phyloP scores from a whole-genome alignment of 2,797 vertebrate genomes.

The Micromesistius poutassou region DNA sequence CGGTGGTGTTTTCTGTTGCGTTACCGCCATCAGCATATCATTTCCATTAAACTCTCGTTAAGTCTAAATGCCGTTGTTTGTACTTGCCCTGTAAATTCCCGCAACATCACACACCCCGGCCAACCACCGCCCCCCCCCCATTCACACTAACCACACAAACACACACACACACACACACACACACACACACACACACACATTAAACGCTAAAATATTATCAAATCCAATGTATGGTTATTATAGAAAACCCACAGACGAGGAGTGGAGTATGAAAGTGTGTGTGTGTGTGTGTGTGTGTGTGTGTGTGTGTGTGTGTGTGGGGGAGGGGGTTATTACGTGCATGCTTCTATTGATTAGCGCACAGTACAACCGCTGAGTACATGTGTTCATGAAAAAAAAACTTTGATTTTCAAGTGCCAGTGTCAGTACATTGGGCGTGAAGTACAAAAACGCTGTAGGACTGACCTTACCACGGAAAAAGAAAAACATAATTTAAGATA shows the following conservation, averaged over 20 bases:
- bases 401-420: slow-evolving; percentile 15
- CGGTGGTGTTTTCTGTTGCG: slow-evolving; percentile 6
- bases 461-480: background rate
- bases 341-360: slow-evolving; percentile 26
- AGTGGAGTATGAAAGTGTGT: too few relatives aligned
- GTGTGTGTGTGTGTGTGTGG: too few relatives aligned
- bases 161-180: too few relatives aligned
- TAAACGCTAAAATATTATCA: slow-evolving; percentile 1
- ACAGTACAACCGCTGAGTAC: slow-evolving; percentile 33
- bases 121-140: too few relatives aligned
- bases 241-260: slow-evolving; percentile 4
- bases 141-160: background rate
- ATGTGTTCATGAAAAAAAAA: slow-evolving; percentile 32
- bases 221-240: slow-evolving; percentile 44
- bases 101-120: background rate
- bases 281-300: too few relatives aligned
- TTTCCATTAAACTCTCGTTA: slow-evolving; percentile 21
- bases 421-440: background rate
- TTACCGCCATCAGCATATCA: background rate
- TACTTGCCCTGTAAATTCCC: background rate
- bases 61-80: slow-evolving; percentile 9
- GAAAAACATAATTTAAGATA: background rate
- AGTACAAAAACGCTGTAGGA: background rate
- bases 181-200: too few relatives aligned
- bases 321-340: background rate